Conservation (phyloP, 2,888 invertebrate species). For the Luperina nickerlii region DNA sequence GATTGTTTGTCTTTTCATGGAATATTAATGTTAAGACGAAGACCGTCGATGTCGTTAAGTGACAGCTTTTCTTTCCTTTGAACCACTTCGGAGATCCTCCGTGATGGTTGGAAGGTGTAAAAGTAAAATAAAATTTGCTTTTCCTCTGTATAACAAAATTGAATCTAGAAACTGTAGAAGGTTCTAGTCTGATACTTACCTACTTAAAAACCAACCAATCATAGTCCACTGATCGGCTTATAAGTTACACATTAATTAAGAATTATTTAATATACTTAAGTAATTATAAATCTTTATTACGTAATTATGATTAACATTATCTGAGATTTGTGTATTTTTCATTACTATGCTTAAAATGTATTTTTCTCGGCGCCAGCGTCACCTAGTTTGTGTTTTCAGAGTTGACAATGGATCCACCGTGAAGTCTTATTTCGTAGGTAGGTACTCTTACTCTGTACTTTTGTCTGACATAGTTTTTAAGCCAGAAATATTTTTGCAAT, state of each 20-base stretch:
- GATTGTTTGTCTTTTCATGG: neutral
- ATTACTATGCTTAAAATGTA: neutral
- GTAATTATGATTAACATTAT: slow-evolving; percentile 32
- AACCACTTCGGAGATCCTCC: neutral
- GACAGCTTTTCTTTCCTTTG: neutral
- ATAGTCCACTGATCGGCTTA: neutral
- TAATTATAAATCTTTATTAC: neutral
- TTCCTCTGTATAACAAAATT: neutral
- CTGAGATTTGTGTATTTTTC: neutral
- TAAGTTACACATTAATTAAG: slow-evolving; percentile 22
- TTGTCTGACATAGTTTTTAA: slow-evolving; percentile 18
- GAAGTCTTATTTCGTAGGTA: neutral
- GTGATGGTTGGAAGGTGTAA: neutral
- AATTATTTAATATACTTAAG: neutral
- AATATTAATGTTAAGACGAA: neutral
- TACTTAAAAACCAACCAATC: slow-evolving; percentile 9
- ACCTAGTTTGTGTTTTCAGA: neutral
- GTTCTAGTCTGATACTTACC: neutral
- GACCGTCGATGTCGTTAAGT: neutral
- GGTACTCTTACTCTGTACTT: neutral
- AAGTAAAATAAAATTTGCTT: neutral
- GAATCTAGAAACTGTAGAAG: neutral
- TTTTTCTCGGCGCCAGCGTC: neutral
- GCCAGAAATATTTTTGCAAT: slow-evolving; percentile 31
- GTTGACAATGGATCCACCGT: neutral